These are phyloP conservation scores for Laupala kohalensis DNA, from an alignment of 1,140 invertebrate species.

Conservation along the genomic window DNA sequence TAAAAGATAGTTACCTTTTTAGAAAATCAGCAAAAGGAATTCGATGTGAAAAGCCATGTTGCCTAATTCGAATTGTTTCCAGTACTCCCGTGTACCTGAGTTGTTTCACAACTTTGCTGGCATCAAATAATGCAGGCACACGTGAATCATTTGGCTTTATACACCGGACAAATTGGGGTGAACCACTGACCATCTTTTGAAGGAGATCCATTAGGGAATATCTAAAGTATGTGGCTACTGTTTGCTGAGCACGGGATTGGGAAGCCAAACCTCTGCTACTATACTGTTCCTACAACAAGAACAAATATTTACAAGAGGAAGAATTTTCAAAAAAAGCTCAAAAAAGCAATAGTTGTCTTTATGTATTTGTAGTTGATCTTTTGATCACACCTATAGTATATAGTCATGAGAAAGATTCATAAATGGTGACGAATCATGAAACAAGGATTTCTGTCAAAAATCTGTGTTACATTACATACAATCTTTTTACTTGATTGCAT, in stretches of 20 bases:
- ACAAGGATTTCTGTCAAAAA: too few species aligned
- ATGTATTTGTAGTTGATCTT: too few species aligned
- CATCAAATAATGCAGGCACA: constrained; percentile 51
- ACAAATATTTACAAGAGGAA: too few species aligned
- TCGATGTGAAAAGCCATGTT: constrained; percentile 69
- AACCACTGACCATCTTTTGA: constrained; percentile 66
- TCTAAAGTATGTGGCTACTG: constrained; percentile 70
- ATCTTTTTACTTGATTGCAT: too few species aligned
- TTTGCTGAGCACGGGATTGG: constrained; percentile 73
- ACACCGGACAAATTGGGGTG: constrained; percentile 72
- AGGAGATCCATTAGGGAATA: constrained; percentile 74
- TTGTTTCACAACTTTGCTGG: constrained; percentile 58
- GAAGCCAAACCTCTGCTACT: constrained; percentile 52
- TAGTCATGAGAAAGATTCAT: too few species aligned
- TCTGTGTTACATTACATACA: too few species aligned
- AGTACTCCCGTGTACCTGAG: constrained; percentile 67
- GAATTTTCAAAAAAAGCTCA: too few species aligned
- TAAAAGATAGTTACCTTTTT: constrained; percentile 39
- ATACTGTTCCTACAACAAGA: constrained; percentile 33
- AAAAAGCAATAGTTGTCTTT: too few species aligned
- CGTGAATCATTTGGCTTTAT: constrained; percentile 69
- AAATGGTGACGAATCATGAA: too few species aligned
- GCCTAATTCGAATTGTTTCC: constrained; percentile 67
- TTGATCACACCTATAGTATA: too few species aligned
- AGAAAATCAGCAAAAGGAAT: constrained; percentile 67